Evolutionary conservation across 2,888 invertebrate genomes (phyloP).

Genomic region (Noctuana brunneofusca): DNA sequence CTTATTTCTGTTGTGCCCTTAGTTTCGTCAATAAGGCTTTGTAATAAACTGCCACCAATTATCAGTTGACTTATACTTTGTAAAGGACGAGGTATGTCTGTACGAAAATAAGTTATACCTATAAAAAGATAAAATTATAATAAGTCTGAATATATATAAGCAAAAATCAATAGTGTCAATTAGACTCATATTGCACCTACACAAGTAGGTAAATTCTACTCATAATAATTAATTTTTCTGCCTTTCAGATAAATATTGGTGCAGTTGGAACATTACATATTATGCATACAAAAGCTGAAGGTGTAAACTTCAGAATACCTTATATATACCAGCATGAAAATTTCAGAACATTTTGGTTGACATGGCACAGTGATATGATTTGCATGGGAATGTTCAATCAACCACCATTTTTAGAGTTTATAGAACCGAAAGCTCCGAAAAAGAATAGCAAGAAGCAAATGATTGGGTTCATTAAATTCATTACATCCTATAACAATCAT

Average conservation of each 20-base stretch:
- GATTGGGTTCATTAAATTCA: conserved; percentile 50
- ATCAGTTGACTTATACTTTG: too few relatives aligned
- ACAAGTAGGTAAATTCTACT: too few relatives aligned
- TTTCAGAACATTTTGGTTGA: conserved; percentile 44
- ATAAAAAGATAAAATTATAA: too few relatives aligned
- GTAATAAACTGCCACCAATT: too few relatives aligned
- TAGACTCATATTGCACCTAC: too few relatives aligned
- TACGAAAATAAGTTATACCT: too few relatives aligned
- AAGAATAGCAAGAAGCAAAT: conserved; percentile 14
- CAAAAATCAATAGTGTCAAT: too few relatives aligned
- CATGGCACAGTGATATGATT: conserved; percentile 44
- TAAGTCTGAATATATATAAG: too few relatives aligned
- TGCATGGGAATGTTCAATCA: conserved; percentile 27
- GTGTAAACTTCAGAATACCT: neutral
- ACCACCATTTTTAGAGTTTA: conserved; percentile 21
- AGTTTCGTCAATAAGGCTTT: too few relatives aligned
- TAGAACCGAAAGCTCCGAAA: conserved; percentile 7
- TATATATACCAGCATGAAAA: neutral
- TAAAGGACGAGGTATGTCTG: too few relatives aligned
- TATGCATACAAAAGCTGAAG: neutral
- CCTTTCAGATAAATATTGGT: neutral
- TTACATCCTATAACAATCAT: conserved; percentile 13
- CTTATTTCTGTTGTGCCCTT: too few relatives aligned
- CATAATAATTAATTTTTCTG: too few relatives aligned
- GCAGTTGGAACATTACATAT: neutral